A percentile compares a stretch with the other conserved stretches of the same genome.
These are phyloP conservation scores for Alloscopus bannaensis DNA, from an alignment of 2,888 invertebrate species.

Conservation along the genomic window DNA sequence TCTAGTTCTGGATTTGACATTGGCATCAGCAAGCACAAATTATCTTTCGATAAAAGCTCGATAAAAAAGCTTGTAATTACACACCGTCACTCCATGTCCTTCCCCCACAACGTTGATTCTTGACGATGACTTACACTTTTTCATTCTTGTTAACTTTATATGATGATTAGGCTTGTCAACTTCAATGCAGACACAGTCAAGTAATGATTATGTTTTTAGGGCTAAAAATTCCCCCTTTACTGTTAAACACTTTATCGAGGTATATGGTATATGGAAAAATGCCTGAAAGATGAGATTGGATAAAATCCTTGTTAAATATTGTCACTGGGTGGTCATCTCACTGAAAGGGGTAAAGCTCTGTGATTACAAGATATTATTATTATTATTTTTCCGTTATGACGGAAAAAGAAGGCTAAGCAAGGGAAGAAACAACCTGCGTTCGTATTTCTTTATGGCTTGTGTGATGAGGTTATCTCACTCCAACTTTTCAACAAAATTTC, in stretches of 20 bases:
- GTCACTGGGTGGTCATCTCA: conserved; percentile 25
- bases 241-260: no score
- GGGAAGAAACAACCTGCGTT: neutral
- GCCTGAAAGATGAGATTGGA: conserved; percentile 1
- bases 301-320: conserved; percentile 29
- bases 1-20: conserved; percentile 36
- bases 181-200: no score
- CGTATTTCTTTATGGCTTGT: neutral
- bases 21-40: neutral
- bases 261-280: neutral
- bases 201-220: no score
- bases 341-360: neutral
- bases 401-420: neutral
- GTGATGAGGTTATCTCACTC: neutral
- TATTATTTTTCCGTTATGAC: neutral
- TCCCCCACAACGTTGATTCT: no score
- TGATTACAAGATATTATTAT: conserved; percentile 10
- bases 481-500: neutral
- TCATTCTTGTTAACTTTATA: no score
- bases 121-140: no score
- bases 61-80: no score
- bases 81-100: no score
- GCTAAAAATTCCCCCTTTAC: no score
- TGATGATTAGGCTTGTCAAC: no score
- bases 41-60: no score